These are phyloP conservation scores for Platerodrilus igneus DNA, from an alignment of 2,888 invertebrate genomes.

Conservation along the genomic window DNA sequence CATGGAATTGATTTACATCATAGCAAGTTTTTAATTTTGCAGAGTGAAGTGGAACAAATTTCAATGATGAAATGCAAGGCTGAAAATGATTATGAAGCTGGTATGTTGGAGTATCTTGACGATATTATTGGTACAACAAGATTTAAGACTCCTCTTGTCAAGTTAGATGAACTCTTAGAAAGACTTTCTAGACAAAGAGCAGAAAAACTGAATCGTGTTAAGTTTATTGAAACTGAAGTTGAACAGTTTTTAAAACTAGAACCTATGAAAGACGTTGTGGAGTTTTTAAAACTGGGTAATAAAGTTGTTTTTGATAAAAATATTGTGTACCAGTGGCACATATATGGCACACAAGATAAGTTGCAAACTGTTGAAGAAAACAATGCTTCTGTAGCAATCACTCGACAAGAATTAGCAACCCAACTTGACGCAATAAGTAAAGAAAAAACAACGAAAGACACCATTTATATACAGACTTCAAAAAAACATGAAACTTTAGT, in stretches of 20 bases:
- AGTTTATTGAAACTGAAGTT: constrained; percentile 77
- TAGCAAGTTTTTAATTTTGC: constrained; percentile 94
- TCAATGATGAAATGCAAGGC: constrained; percentile 98
- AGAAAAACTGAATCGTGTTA: constrained; percentile 80
- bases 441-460: constrained; percentile 51
- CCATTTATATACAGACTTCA: constrained; percentile 29
- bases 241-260: constrained; percentile 67
- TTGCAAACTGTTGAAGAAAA: constrained; percentile 51
- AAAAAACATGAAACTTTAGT: constrained; percentile 54
- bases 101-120: constrained; percentile 97
- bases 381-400: constrained; percentile 57
- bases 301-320: constrained; percentile 63
- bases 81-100: constrained; percentile 77
- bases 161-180: constrained; percentile 69
- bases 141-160: constrained; percentile 75
- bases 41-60: constrained; percentile 99
- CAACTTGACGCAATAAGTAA: constrained; percentile 50
- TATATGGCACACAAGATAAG: constrained; percentile 59
- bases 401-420: constrained; percentile 58
- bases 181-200: constrained; percentile 65
- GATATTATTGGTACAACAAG: constrained; percentile 92
- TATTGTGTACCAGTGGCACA: constrained; percentile 64
- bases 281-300: constrained; percentile 77
- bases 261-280: constrained; percentile 76
- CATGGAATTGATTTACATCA: constrained; percentile 94